A percentile compares a stretch with the other conserved stretches of the same genome.
phyloP scores from a whole-genome alignment of 2,797 vertebrate species.

The Dicrostonyx torquatus region DNA sequence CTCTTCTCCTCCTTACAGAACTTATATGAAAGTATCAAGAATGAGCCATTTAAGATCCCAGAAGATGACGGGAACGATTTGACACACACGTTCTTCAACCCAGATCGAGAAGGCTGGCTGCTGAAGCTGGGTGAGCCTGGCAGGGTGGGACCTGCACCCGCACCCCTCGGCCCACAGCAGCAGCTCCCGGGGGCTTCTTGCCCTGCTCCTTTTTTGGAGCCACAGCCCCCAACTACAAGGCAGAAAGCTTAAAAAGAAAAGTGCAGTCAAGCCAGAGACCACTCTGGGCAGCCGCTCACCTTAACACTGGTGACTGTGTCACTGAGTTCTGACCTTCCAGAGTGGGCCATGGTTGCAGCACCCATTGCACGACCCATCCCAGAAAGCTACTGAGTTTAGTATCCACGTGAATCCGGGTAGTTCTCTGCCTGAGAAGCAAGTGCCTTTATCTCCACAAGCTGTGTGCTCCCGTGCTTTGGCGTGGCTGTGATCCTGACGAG shows the following conservation, averaged over 20 bases:
- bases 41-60: conserved; percentile 98
- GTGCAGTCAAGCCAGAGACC: neutral
- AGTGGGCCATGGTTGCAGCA: conserved; percentile 55
- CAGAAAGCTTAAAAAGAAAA: conserved; percentile 51
- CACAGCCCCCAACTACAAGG: conserved; percentile 3
- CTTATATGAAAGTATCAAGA: conserved; percentile 99
- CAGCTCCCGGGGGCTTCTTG: conserved; percentile 60
- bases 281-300: neutral
- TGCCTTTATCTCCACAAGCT: conserved; percentile 79
- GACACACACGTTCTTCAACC: conserved; percentile 99
- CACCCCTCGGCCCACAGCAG: conserved; percentile 63
- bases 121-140: conserved; percentile 94
- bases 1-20: conserved; percentile 88
- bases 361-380: conserved; percentile 63
- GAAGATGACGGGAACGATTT: conserved; percentile 98
- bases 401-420: conserved; percentile 55
- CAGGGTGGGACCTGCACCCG: neutral
- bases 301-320: conserved; percentile 38
- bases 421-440: conserved; percentile 74
- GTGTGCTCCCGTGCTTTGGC: conserved; percentile 87
- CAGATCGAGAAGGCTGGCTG: conserved; percentile 98
- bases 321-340: conserved; percentile 68
- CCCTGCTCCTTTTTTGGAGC: neutral
- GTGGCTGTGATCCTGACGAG: conserved; percentile 87
- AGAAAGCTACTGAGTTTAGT: conserved; percentile 63